Conservation (phyloP, 1,140 invertebrate species). For the Carposina sasakii region DNA sequence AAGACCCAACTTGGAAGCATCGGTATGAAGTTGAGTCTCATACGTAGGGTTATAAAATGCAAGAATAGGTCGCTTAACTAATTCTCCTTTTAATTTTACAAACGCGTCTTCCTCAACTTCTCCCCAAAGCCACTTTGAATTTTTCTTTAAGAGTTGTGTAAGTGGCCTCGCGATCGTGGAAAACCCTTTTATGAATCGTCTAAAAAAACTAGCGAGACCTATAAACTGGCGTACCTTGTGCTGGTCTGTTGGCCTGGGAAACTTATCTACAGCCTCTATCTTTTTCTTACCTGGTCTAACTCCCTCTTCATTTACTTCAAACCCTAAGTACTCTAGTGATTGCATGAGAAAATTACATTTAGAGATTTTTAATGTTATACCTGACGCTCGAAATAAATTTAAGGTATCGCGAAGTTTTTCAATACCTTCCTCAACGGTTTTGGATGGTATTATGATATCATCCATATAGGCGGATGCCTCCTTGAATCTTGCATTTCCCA, state of each 20-base stretch:
- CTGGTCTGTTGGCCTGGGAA: constrained; percentile 22
- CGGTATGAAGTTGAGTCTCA: constrained; percentile 32
- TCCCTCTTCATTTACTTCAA: neutral
- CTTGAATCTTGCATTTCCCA: neutral
- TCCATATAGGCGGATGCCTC: neutral
- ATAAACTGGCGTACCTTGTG: too few relatives aligned
- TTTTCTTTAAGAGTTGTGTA: constrained; percentile 33
- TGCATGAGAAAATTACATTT: neutral
- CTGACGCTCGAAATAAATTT: neutral
- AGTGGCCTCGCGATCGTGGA: constrained; percentile 30
- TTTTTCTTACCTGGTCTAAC: neutral
- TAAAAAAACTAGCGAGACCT: constrained; percentile 37
- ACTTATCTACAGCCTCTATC: neutral
- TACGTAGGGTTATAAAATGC: constrained; percentile 31
- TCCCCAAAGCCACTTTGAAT: constrained; percentile 16
- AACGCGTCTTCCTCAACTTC: constrained; percentile 17
- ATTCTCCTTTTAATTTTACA: constrained; percentile 10
- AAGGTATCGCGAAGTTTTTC: neutral
- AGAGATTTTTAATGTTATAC: neutral
- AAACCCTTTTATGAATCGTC: constrained; percentile 38
- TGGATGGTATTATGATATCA: neutral
- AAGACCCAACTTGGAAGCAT: constrained; percentile 31
- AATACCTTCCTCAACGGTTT: neutral
- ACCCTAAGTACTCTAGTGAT: neutral
- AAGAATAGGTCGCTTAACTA: constrained; percentile 31